phyloP scores from a whole-genome alignment of 2,113 vertebrate species.

The Sigmodon hispidus region DNA sequence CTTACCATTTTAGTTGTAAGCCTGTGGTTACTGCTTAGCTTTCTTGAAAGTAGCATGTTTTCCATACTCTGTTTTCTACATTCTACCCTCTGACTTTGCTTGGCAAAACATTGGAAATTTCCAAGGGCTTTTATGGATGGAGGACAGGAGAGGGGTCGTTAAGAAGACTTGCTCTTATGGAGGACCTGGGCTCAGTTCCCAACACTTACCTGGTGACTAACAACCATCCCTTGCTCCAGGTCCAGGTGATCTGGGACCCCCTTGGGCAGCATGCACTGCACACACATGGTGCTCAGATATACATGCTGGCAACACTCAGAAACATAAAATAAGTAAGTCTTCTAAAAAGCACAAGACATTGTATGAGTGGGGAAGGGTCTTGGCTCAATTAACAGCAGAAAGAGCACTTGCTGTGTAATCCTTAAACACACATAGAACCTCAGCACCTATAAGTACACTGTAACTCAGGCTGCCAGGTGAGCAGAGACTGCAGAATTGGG shows the following conservation, averaged over 20 bases:
- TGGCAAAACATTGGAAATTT: slow-evolving; percentile 22
- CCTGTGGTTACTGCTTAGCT: neutral
- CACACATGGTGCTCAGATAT: neutral
- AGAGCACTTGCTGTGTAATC: neutral
- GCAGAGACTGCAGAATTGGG: neutral
- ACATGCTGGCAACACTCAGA: neutral
- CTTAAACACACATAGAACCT: neutral
- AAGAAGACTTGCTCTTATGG: neutral
- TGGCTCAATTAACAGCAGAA: neutral
- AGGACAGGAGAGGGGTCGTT: neutral
- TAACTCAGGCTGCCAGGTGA: neutral
- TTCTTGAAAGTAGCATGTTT: slow-evolving; percentile 22
- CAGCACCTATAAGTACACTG: neutral
- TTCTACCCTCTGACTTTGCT: neutral
- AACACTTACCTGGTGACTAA: neutral
- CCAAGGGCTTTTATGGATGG: neutral
- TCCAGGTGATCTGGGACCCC: neutral
- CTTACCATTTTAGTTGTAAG: neutral
- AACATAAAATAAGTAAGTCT: neutral
- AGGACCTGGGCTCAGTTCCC: neutral
- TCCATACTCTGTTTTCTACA: neutral
- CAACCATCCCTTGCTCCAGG: neutral
- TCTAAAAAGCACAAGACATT: neutral
- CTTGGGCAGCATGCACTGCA: neutral
- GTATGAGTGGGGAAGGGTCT: neutral